Conservation (phyloP, 2,888 invertebrate genomes). For the Zhengitettix transpicula region DNA sequence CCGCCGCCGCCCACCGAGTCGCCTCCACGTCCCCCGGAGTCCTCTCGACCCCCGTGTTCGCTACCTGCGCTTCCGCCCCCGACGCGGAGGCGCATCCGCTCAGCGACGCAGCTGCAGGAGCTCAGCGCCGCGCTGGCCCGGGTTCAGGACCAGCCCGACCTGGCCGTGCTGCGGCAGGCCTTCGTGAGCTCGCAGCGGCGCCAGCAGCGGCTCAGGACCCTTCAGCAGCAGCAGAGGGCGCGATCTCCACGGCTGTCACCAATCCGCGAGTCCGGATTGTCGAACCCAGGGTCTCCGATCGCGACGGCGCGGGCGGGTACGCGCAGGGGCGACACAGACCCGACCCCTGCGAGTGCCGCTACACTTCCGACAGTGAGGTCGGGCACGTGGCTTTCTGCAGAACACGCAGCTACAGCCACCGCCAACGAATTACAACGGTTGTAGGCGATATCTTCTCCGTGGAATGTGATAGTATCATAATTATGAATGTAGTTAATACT, state of each 20-base stretch:
- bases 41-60: conserved; percentile 11
- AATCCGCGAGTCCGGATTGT: conserved; percentile 51
- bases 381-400: too few species aligned
- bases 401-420: too few species aligned
- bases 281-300: conserved; percentile 47
- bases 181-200: conserved; percentile 12
- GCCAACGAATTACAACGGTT: too few species aligned
- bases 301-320: conserved; percentile 27
- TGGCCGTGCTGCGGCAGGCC: background rate
- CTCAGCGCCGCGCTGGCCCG: conserved; percentile 36
- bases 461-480: too few species aligned
- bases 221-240: conserved; percentile 18
- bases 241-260: conserved; percentile 39
- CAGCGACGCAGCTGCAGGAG: conserved; percentile 32
- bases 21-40: conserved; percentile 10
- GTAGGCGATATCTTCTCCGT: too few species aligned
- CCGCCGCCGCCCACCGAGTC: conserved; percentile 13
- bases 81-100: conserved; percentile 30
- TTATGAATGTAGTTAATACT: too few species aligned
- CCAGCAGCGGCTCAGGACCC: conserved; percentile 18
- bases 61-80: conserved; percentile 31
- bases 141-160: conserved; percentile 4
- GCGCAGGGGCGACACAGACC: too few species aligned
- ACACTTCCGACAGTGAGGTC: too few species aligned
- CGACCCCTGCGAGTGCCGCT: too few species aligned